Evolutionary conservation across 92 coral and sea anemone genomes (phyloP).

Genomic region (Palythoa grandiflora): DNA sequence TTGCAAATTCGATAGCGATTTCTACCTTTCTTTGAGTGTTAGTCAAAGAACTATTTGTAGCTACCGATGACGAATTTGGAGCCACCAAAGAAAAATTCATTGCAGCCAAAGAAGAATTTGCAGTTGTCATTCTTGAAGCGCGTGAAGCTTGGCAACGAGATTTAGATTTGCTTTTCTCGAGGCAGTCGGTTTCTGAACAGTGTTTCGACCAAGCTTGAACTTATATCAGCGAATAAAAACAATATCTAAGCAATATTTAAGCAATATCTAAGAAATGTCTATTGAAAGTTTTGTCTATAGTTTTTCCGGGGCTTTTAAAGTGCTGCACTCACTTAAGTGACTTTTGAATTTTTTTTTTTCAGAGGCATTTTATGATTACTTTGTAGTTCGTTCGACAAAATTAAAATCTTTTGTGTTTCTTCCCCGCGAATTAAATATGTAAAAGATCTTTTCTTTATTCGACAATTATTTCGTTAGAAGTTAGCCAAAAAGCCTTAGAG

Average conservation of each 20-base stretch:
- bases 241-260: neutral
- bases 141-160: neutral
- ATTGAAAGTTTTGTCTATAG: neutral
- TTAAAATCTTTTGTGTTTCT: neutral
- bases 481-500: neutral
- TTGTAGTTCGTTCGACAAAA: neutral
- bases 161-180: neutral
- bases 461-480: neutral
- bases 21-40: neutral
- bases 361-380: neutral
- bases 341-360: neutral
- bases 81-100: neutral
- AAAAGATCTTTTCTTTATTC: too few species aligned
- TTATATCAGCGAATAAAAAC: neutral
- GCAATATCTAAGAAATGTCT: neutral
- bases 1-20: neutral
- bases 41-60: neutral
- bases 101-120: neutral
- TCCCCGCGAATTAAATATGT: too few species aligned
- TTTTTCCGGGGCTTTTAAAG: neutral
- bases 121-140: neutral
- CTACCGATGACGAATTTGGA: too few species aligned
- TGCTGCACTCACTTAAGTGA: neutral
- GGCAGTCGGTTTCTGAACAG: neutral
- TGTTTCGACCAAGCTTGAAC: neutral